Conservation (phyloP, 2,113 vertebrate genomes). For the Melanotaenia duboulayi region DNA sequence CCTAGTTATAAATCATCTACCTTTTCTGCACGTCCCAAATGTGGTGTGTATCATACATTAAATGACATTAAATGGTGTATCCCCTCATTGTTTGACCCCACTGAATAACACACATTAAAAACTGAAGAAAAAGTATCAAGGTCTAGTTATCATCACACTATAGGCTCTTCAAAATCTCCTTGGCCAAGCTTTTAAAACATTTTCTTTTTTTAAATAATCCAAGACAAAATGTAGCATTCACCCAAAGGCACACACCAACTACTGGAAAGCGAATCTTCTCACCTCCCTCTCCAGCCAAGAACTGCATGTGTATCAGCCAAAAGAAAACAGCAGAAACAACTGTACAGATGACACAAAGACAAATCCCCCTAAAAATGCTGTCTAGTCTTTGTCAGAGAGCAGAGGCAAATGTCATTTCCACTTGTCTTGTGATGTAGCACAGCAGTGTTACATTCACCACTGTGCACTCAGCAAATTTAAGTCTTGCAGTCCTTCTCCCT, state of each 20-base stretch:
- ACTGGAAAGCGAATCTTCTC: background rate
- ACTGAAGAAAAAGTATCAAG: background rate
- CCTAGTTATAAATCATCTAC: no score
- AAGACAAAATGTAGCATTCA: background rate
- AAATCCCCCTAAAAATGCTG: background rate
- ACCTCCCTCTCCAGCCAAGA: background rate
- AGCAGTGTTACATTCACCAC: constrained; percentile 63
- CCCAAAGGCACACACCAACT: background rate
- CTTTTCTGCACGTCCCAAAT: no score
- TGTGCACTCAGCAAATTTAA: constrained; percentile 47
- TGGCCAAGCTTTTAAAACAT: background rate
- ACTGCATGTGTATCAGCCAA: background rate
- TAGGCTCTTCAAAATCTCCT: background rate
- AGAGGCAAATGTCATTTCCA: constrained; percentile 8
- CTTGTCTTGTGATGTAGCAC: constrained; percentile 39
- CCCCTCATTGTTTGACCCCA: background rate
- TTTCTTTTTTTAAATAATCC: background rate
- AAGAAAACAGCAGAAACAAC: background rate
- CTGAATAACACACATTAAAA: background rate
- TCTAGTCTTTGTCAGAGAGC: background rate
- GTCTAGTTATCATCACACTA: background rate
- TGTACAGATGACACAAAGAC: background rate
- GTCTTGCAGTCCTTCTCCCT: constrained; percentile 20
- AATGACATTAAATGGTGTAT: no score
- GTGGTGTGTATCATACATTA: no score